Conservation (phyloP, 1,140 invertebrate species). For the Dendroctonus valens region DNA sequence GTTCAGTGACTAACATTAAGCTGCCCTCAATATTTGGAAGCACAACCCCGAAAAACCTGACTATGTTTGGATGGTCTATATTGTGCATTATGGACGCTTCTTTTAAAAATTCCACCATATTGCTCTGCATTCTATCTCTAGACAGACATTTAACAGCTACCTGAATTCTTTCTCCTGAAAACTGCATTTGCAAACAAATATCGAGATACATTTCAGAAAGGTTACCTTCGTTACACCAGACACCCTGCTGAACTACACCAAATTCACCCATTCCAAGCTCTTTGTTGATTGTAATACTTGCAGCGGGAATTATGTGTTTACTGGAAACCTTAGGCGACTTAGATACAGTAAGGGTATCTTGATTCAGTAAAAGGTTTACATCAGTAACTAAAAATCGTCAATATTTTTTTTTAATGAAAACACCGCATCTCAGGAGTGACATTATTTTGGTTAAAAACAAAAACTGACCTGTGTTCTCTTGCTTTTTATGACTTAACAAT, state of each 20-base stretch:
- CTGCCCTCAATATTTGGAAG: constrained; percentile 79
- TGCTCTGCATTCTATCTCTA: constrained; percentile 90
- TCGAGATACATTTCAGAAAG: neutral
- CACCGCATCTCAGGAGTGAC: neutral
- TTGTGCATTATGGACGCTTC: constrained; percentile 98
- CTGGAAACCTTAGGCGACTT: constrained; percentile 65
- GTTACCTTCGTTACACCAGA: constrained; percentile 95
- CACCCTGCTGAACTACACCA: constrained; percentile 95
- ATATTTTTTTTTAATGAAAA: constrained; percentile 8
- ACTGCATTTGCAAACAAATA: neutral
- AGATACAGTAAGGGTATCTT: constrained; percentile 40
- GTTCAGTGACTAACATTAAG: constrained; percentile 93
- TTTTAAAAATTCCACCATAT: constrained; percentile 95
- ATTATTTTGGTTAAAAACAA: neutral
- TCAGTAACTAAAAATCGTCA: constrained; percentile 41
- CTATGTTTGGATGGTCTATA: constrained; percentile 95
- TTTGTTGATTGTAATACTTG: constrained; percentile 91
- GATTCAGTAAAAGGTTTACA: constrained; percentile 37
- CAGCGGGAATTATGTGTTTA: constrained; percentile 94
- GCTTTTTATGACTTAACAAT: constrained; percentile 62
- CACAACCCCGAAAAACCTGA: constrained; percentile 95
- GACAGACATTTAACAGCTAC: constrained; percentile 97
- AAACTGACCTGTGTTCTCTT: constrained; percentile 52
- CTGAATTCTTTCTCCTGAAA: constrained; percentile 62
- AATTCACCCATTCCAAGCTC: constrained; percentile 95